phyloP scores from a whole-genome alignment of 2,888 invertebrate genomes.

The Lithophane socia region DNA sequence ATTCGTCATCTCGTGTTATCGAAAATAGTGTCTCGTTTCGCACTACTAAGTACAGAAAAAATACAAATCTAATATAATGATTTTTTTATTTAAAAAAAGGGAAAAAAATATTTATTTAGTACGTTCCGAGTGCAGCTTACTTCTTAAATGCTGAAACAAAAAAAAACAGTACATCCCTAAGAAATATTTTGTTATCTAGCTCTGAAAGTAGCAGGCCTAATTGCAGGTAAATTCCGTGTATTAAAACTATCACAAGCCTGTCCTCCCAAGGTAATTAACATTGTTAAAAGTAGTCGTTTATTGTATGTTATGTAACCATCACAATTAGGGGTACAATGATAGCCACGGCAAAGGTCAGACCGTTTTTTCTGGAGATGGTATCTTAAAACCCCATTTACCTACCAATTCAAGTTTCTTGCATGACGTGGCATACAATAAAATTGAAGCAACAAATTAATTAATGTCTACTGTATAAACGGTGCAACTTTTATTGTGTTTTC shows the following conservation, averaged over 20 bases:
- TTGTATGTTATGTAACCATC: not conserved
- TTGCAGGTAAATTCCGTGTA: not conserved
- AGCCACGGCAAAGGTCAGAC: not conserved
- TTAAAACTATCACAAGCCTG: not conserved
- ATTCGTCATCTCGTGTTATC: not conserved
- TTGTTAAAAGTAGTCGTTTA: not conserved
- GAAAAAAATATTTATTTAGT: not conserved
- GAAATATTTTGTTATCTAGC: not conserved
- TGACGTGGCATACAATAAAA: not conserved
- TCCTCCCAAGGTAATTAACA: not conserved
- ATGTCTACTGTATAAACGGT: not conserved
- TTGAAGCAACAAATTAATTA: no score
- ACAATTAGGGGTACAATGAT: not conserved
- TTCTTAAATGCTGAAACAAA: conserved; percentile 10
- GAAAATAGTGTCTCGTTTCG: not conserved
- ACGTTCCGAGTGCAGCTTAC: not conserved
- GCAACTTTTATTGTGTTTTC: not conserved
- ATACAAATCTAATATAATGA: not conserved
- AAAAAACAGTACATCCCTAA: not conserved
- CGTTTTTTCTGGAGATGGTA: not conserved
- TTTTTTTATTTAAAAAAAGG: not conserved
- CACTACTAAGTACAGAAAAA: not conserved
- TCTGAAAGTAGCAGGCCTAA: not conserved
- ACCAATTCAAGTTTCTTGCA: not conserved
- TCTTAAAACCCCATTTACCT: not conserved